Conservation (phyloP, 2,113 vertebrate genomes). For the Thomomys bottae region DNA sequence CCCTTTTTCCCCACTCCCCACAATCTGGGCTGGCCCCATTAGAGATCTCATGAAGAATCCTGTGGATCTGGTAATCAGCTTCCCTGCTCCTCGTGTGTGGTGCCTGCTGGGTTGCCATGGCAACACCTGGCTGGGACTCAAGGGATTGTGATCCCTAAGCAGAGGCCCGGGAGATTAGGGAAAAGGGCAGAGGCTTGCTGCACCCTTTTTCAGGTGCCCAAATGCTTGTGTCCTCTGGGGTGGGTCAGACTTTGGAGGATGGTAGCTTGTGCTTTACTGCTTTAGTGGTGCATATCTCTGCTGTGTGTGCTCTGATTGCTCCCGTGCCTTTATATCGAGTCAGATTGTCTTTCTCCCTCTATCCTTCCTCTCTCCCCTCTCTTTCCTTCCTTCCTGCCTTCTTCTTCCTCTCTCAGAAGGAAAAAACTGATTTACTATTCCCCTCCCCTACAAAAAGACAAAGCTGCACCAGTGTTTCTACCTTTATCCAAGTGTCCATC, state of each 20-base stretch:
- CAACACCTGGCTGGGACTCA: neutral
- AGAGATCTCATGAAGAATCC: too few species aligned
- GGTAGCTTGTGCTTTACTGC: fast-evolving
- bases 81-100: neutral
- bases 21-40: neutral
- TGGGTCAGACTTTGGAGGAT: fast-evolving
- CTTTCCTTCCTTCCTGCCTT: fast-evolving
- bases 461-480: fast-evolving
- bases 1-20: fast-evolving
- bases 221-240: fast-evolving
- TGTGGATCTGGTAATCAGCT: neutral
- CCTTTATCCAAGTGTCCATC: fast-evolving
- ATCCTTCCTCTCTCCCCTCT: fast-evolving
- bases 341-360: fast-evolving
- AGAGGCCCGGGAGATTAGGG: neutral
- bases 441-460: neutral
- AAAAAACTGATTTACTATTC: neutral
- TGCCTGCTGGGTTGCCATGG: conserved; percentile 24
- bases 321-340: neutral
- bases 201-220: neutral
- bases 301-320: neutral
- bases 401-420: neutral
- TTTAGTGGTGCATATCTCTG: fast-evolving
- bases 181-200: too few species aligned
- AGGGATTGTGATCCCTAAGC: neutral